A percentile compares a stretch with the other conserved stretches of the same genome.
phyloP scores from a whole-genome alignment of 92 coral and sea anemone species.

The Parazoanthus swiftii region DNA sequence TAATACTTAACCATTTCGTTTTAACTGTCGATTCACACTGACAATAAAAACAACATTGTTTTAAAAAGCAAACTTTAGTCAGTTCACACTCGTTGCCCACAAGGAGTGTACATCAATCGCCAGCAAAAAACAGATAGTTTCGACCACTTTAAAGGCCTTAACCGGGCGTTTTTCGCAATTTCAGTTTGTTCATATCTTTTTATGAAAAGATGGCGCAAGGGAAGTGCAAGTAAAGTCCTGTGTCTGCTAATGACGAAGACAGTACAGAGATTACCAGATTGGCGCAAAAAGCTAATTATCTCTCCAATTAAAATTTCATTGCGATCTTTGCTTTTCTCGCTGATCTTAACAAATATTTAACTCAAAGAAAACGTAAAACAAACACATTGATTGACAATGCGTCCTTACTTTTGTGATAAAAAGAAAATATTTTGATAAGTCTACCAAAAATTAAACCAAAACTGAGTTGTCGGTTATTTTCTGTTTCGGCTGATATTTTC shows the following conservation, averaged over 20 bases:
- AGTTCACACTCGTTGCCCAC: neutral
- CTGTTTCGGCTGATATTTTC: neutral
- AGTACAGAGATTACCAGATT: neutral
- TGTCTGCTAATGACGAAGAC: neutral
- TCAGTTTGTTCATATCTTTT: no score
- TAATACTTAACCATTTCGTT: neutral
- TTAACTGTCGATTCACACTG: no score
- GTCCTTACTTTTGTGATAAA: neutral
- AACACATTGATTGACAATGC: slow-evolving; percentile 30
- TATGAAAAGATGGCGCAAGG: neutral
- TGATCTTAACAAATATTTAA: slow-evolving; percentile 24
- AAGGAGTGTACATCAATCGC: neutral
- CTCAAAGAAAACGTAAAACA: slow-evolving; percentile 25
- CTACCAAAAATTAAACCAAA: neutral
- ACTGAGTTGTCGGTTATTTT: neutral
- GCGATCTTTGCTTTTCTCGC: slow-evolving; percentile 24
- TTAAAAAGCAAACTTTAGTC: neutral
- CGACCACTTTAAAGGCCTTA: neutral
- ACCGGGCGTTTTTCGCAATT: neutral
- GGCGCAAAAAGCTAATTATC: slow-evolving; percentile 29
- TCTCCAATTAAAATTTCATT: slow-evolving; percentile 33
- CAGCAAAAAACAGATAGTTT: neutral
- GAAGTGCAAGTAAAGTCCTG: neutral
- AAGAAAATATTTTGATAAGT: slow-evolving; percentile 5
- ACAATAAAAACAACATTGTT: neutral